These are phyloP conservation scores for Heliconius sara DNA, from an alignment of 2,888 invertebrate species.

Conservation along the genomic window DNA sequence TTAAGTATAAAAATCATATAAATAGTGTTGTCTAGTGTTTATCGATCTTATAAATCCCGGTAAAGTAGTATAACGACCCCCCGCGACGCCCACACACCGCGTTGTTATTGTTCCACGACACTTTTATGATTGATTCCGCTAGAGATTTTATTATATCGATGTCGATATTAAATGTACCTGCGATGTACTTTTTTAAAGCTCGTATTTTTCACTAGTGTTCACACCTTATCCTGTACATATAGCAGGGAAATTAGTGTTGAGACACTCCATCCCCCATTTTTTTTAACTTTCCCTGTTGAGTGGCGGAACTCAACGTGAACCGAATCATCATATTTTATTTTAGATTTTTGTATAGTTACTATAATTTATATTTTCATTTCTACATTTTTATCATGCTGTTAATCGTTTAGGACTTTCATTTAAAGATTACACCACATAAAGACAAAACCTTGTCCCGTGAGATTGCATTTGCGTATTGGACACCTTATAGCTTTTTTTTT, in stretches of 20 bases:
- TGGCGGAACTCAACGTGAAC: too few relatives aligned
- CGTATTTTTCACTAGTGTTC: background rate
- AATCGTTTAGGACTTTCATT: too few relatives aligned
- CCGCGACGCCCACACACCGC: slow-evolving; percentile 74
- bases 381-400: too few relatives aligned
- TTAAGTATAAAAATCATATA: background rate
- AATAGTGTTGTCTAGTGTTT: slow-evolving; percentile 19
- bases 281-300: too few relatives aligned
- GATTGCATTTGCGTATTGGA: too few relatives aligned
- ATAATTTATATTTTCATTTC: too few relatives aligned
- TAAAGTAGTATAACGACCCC: slow-evolving; percentile 63
- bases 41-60: slow-evolving; percentile 29
- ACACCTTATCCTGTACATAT: background rate
- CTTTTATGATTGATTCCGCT: slow-evolving; percentile 77
- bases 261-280: too few relatives aligned
- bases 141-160: slow-evolving; percentile 61
- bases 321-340: too few relatives aligned
- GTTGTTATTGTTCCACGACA: slow-evolving; percentile 72
- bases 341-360: too few relatives aligned
- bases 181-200: background rate
- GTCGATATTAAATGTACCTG: slow-evolving; percentile 5
- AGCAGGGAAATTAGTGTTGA: background rate
- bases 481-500: too few relatives aligned
- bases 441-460: too few relatives aligned
- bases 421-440: too few relatives aligned